phyloP scores from a whole-genome alignment of 2,797 vertebrate genomes.

The Macropus fuliginosus region DNA sequence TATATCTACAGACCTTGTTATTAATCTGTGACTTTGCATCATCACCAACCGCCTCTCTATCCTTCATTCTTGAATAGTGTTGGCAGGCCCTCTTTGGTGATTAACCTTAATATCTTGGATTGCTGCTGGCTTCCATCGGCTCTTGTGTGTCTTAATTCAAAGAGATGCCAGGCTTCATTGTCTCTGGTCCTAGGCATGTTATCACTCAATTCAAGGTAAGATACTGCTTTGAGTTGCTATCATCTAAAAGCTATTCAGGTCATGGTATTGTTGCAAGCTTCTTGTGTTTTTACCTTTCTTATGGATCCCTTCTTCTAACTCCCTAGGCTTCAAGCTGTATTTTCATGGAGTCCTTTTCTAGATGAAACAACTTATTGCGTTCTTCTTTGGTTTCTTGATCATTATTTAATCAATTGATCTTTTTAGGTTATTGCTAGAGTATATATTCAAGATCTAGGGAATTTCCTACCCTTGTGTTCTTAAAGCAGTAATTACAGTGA shows the following conservation, averaged over 20 bases:
- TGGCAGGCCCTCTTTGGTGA: not conserved
- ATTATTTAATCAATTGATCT: not conserved
- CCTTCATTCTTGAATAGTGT: not conserved
- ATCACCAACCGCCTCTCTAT: not conserved
- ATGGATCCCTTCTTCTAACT: not conserved
- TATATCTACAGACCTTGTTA: not conserved
- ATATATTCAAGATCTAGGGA: not conserved
- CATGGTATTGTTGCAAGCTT: not conserved
- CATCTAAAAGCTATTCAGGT: not conserved
- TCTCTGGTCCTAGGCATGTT: not conserved
- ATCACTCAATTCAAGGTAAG: not conserved
- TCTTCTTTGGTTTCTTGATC: not conserved
- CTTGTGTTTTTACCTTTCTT: not conserved
- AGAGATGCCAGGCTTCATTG: not conserved
- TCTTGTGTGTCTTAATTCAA: not conserved
- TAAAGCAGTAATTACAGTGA: not conserved
- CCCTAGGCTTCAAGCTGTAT: not conserved
- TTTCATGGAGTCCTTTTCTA: not conserved
- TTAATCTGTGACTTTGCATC: not conserved
- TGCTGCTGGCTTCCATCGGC: not conserved
- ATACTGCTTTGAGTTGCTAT: not conserved
- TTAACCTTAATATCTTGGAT: no score
- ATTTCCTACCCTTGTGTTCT: not conserved
- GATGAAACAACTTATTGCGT: not conserved
- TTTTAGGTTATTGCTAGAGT: not conserved